A percentile compares a stretch with the other conserved stretches of the same genome.
Evolutionary conservation across 2,113 vertebrate species (phyloP).

Genomic region (Azemiops feae): DNA sequence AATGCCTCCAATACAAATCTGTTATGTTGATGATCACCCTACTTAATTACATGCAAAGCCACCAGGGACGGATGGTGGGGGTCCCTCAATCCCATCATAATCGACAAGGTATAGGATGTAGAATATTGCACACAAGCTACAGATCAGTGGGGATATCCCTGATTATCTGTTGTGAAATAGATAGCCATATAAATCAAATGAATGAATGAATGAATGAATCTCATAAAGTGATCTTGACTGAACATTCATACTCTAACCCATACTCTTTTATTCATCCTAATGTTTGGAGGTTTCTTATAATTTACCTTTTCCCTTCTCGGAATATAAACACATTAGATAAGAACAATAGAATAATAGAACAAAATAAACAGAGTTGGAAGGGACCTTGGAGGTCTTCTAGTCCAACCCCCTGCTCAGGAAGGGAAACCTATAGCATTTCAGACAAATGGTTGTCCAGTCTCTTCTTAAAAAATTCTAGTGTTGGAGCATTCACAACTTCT

Average conservation of each 20-base stretch:
- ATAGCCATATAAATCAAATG: neutral
- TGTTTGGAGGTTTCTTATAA: neutral
- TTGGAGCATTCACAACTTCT: no score
- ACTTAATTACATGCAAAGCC: neutral
- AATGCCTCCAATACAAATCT: no score
- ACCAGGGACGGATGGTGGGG: neutral
- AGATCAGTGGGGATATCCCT: neutral
- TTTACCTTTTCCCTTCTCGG: neutral
- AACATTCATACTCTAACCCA: neutral
- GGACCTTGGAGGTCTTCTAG: no score
- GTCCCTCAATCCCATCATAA: neutral
- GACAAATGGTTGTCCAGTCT: no score
- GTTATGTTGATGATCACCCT: neutral
- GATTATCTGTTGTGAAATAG: neutral
- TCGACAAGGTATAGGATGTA: neutral
- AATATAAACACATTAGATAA: neutral
- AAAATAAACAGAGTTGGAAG: no score
- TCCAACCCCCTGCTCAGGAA: no score
- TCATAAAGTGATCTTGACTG: neutral
- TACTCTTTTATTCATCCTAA: neutral
- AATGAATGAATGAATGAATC: neutral
- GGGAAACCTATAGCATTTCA: no score
- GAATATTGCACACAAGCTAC: neutral
- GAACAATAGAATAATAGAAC: neutral
- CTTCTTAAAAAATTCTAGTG: no score